Evolutionary conservation across 2,797 vertebrate species (phyloP), one percentile per base, ranked within the genome.

Genomic region (Ambastaia sidthimunki): DNA sequence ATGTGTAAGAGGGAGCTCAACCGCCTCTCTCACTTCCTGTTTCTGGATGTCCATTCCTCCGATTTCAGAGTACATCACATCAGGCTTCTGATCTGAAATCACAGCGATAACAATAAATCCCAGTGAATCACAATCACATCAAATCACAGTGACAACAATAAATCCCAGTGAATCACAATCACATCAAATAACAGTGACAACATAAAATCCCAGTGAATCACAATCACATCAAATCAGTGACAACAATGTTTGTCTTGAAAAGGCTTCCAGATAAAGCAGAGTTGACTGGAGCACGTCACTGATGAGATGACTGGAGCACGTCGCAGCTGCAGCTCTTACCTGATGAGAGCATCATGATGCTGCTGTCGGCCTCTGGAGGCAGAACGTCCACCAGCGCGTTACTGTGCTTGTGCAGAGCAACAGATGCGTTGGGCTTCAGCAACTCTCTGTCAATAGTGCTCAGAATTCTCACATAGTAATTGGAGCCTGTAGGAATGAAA

Each of bases 11-110:
- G 97, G 97, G 73, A 98, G 93, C 88, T 97, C 97, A 82, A 98
- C 97, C 0, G 97, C 97, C 87, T 98, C 97, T 50, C 97, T 90
- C 60, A 98, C 97, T 90, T 98, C 97, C 91, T 98, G 97, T 87
- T 98, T 98, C 92, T 98, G 97, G 87, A 98, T 98, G 89, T 98
- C 97, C 97, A 98, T 98, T 18, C 97, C 97, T 0, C 97, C 97
- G 0, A 98, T 98, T 87, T 98, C 97, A 0, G 96, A 95, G 2
- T 98, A 98, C 91, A 96, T 95, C 85, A 98, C 97, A 4, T 98
- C 97, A 0, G 97, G 97, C 89, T 98, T 98, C 91, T 98, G 97
- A 88, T 98, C 97, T 98, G 41, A 31, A 10, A 52, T 63, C 19
- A 57, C 55, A 44, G 13, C 21, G 13, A 72, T 4, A 3, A 34